Base-by-base conservation (phyloP, 1,140 invertebrate genomes). In the Ceratoteleas bidentatus region DNA sequence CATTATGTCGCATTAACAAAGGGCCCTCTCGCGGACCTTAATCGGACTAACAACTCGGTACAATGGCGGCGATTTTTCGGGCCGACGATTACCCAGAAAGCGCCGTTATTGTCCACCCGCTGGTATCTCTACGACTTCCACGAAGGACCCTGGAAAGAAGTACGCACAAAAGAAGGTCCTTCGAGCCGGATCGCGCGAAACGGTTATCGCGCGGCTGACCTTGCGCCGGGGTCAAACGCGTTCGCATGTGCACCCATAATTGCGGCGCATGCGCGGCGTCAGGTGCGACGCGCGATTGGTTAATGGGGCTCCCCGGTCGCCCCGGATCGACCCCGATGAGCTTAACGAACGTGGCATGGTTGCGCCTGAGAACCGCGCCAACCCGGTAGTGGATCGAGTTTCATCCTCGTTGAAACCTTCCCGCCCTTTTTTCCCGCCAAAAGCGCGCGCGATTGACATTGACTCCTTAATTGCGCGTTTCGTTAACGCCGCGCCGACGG, bases 311-410 rank as follows among this genome's bases (percentile, higher is more conserved):
- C 70, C 64, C 69, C 70, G 56, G 72, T 77, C 72, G 73, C 74
- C 81, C 77, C 84, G 81, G 85, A 85, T 86, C 85, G 88, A 86
- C 87, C 87, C 84, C 85, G 87, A 89, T 90, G 83, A 88, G 86
- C 81, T 87, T 88, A 88, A 90, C 89, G 87, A 90, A 89, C 88
- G 81, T 89, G 87, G 89, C 89, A 89, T 89, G 78, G 86, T 88
- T 90, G 54, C 81, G 64, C 32, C 73, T 84, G 85, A 83, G 80
- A 86, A 85, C 86, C 84, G 84, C 85, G 83, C 83, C 68, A 50
- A 81, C 70, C 72, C 78, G 70, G 58, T 52, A 73, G 64, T 68
- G 56, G 56, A 68, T 80, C 69, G 33, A 61, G 57, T 68, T 74
- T 65, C 64, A 58, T 75, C 65, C 65, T 75, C 60, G 62, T 75